Conservation (phyloP, 2,888 invertebrate genomes). For the Caradrina kadenii region DNA sequence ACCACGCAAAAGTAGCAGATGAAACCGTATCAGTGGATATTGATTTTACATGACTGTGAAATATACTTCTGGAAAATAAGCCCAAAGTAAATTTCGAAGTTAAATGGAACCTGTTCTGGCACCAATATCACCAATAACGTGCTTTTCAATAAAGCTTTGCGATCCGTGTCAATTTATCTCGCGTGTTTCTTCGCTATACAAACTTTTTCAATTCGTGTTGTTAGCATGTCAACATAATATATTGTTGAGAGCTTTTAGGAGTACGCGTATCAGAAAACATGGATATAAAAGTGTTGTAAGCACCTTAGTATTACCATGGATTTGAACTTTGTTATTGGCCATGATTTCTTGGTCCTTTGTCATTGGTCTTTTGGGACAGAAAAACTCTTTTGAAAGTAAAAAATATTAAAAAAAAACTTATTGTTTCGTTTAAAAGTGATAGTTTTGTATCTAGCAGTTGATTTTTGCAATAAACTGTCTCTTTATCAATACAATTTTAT, state of each 20-base stretch:
- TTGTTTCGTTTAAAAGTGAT: no score
- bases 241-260: conserved; percentile 20
- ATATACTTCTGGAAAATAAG: conserved; percentile 16
- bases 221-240: conserved; percentile 41
- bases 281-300: background rate
- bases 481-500: no score
- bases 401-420: no score
- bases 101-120: conserved; percentile 33
- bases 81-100: conserved; percentile 33
- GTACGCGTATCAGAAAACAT: conserved; percentile 5
- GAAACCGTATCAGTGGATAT: background rate
- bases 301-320: background rate
- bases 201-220: conserved; percentile 59
- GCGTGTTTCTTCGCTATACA: conserved; percentile 49
- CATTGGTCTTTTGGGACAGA: background rate
- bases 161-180: conserved; percentile 46
- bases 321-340: conserved; percentile 3
- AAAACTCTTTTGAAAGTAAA: background rate
- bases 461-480: no score
- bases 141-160: conserved; percentile 18
- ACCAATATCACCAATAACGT: conserved; percentile 13
- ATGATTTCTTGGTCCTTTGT: background rate
- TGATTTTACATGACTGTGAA: conserved; percentile 10
- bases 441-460: no score
- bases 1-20: background rate